Conservation (phyloP, 2,113 vertebrate species). For the Scortum barcoo region DNA sequence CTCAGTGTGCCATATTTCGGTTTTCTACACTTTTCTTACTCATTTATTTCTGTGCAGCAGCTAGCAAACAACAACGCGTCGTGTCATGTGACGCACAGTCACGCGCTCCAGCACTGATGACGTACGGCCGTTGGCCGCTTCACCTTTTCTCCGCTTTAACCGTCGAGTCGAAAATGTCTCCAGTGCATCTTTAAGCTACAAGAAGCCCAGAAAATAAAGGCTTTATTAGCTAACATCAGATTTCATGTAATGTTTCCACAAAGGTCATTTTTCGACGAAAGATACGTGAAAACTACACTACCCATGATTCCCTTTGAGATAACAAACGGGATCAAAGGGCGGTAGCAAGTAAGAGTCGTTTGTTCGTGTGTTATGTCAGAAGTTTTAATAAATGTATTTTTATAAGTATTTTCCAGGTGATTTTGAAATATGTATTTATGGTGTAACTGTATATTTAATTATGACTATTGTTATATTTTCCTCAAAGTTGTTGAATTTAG, state of each 20-base stretch:
- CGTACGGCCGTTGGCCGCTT: not conserved
- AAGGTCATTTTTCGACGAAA: not conserved
- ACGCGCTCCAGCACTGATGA: slow-evolving; percentile 60
- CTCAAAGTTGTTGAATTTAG: not conserved
- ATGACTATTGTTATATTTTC: accelerated
- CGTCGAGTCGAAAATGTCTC: accelerated
- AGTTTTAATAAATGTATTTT: no score
- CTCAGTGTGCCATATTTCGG: not conserved
- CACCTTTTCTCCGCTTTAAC: not conserved
- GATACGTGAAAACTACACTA: slow-evolving; percentile 62
- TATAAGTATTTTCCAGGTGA: accelerated
- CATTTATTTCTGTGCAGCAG: slow-evolving; percentile 15
- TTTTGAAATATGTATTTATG: not conserved
- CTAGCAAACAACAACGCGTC: slow-evolving; percentile 47
- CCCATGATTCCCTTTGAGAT: slow-evolving; percentile 42
- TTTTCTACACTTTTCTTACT: slow-evolving; percentile 2
- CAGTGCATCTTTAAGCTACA: not conserved
- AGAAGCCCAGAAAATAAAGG: accelerated
- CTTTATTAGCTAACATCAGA: not conserved
- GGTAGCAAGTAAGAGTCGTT: not conserved
- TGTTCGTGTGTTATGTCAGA: slow-evolving; percentile 1
- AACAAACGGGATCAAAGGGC: slow-evolving; percentile 37
- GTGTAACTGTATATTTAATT: not conserved
- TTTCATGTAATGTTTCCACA: not conserved
- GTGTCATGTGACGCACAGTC: slow-evolving; percentile 74